Evolutionary conservation across 2,797 vertebrate genomes (phyloP).

Genomic region (Sebastes dallii): DNA sequence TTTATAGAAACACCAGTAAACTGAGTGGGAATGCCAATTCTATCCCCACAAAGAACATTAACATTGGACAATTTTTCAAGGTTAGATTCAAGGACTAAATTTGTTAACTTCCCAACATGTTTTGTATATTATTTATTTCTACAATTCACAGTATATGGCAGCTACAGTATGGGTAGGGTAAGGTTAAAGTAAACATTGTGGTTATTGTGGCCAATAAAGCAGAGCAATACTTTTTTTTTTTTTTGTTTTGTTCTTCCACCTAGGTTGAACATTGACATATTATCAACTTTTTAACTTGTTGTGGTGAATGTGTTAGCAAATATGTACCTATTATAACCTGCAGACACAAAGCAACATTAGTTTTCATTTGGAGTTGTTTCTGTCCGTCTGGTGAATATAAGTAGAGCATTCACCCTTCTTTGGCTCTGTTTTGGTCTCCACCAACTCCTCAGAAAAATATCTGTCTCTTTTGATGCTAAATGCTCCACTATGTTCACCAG

Average conservation of each 20-base stretch:
- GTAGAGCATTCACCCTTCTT: not conserved
- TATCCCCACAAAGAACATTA: no score
- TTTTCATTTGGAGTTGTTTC: not conserved
- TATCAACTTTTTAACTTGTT: not conserved
- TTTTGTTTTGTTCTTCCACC: not conserved
- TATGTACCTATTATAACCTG: no score
- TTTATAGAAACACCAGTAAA: not conserved
- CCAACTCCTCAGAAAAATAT: not conserved
- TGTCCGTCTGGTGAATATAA: not conserved
- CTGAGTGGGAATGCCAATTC: no score
- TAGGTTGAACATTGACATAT: not conserved
- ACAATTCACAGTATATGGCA: not conserved
- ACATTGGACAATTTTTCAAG: no score
- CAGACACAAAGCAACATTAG: not conserved
- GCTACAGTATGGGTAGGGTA: not conserved
- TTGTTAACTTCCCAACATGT: no score
- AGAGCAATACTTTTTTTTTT: accelerated
- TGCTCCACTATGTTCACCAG: not conserved
- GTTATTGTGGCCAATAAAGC: not conserved
- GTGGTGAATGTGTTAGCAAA: no score
- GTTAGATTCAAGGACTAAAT: no score
- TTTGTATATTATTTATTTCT: not conserved
- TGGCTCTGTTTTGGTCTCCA: not conserved
- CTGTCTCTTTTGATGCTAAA: not conserved
- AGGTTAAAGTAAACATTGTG: no score